Evolutionary conservation across 1,140 invertebrate species (phyloP).

Genomic region (Nomia melanderi): DNA sequence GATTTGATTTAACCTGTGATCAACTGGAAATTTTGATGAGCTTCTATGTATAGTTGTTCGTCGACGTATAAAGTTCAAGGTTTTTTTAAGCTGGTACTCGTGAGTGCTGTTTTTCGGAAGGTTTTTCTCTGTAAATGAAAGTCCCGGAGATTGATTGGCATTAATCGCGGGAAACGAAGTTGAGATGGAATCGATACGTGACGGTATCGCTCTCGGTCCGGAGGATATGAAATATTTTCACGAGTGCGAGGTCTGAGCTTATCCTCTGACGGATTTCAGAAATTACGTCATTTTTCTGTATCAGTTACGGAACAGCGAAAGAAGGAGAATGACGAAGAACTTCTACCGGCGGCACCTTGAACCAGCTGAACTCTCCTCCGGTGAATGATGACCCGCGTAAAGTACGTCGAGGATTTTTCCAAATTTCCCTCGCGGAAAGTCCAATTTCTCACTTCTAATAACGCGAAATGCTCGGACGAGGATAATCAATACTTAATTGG

Average conservation of each 20-base stretch:
- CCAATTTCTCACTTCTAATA: neutral
- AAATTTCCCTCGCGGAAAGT: neutral
- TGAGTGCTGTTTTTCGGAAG: too few species aligned
- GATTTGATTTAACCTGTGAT: too few species aligned
- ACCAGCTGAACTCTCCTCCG: neutral
- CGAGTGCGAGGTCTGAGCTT: neutral
- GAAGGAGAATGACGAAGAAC: neutral
- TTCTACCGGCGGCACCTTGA: neutral
- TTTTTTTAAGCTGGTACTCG: too few species aligned
- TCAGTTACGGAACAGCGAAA: neutral
- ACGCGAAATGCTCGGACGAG: too few species aligned
- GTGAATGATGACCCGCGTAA: neutral
- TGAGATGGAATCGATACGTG: neutral
- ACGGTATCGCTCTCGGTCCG: neutral
- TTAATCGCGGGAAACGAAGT: neutral
- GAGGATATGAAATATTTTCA: conserved; percentile 9
- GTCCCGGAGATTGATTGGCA: conserved; percentile 10
- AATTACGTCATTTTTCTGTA: conserved; percentile 18
- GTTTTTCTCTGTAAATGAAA: too few species aligned
- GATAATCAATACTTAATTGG: too few species aligned
- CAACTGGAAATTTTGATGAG: too few species aligned
- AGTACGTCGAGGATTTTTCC: neutral
- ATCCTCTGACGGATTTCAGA: conserved; percentile 2
- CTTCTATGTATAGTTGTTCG: too few species aligned
- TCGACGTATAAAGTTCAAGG: too few species aligned